Conservation (phyloP, 2,888 invertebrate species). For the Polymixis lichenea region DNA sequence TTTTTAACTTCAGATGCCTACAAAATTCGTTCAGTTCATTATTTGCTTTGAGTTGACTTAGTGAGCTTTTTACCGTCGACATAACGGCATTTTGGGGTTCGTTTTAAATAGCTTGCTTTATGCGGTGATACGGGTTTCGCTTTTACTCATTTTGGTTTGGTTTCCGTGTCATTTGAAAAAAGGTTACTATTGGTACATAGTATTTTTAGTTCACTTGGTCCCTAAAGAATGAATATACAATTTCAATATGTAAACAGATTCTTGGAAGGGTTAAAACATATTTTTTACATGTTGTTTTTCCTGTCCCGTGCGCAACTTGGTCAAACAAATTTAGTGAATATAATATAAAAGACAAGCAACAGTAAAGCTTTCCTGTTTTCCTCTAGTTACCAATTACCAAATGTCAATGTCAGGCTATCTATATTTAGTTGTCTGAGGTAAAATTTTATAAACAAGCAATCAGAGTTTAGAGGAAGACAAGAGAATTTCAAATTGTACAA, state of each 20-base stretch:
- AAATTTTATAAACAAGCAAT: conserved; percentile 31
- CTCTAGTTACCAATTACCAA: conserved; percentile 15
- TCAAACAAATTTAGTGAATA: conserved; percentile 8
- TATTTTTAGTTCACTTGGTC: neutral
- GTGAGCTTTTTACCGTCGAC: conserved; percentile 68
- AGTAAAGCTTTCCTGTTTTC: neutral
- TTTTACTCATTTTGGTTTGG: conserved; percentile 46
- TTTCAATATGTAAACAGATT: neutral
- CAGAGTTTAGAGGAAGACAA: conserved; percentile 17
- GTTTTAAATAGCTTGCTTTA: conserved; percentile 69
- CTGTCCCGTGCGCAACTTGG: neutral
- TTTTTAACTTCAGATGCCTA: conserved; percentile 76
- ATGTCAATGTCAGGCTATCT: conserved; percentile 20
- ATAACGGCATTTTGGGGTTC: conserved; percentile 62
- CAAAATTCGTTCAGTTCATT: conserved; percentile 74
- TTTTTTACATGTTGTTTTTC: neutral
- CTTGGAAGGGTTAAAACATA: neutral
- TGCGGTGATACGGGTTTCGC: conserved; percentile 69
- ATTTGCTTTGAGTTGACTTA: conserved; percentile 74
- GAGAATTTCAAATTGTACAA: conserved; percentile 35
- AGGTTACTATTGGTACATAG: conserved; percentile 6
- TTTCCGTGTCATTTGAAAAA: conserved; percentile 28
- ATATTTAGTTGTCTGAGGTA: conserved; percentile 9
- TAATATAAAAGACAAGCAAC: conserved; percentile 8
- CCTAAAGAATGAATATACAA: neutral